Base-by-base conservation (phyloP, 1,140 invertebrate genomes). In the Caenorhabditis briggsae region DNA sequence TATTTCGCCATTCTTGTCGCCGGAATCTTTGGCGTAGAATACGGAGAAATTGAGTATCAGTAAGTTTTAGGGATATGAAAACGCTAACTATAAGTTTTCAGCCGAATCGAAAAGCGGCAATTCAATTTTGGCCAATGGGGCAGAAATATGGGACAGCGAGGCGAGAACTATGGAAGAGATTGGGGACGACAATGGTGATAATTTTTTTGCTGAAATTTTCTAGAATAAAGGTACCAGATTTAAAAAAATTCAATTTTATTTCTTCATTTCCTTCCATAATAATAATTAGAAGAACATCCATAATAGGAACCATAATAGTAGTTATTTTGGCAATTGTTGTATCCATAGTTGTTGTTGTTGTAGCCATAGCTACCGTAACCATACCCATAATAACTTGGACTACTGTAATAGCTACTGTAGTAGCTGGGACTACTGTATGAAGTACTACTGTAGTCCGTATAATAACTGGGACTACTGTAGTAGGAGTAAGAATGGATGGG, bases 111-210 rank as follows among this genome's bases (percentile, higher is more conserved):
- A 8, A 70, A 70, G 14, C 64, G 64, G 5, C 64, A 70, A 12
- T 70, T 70, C 64, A 70, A 70, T 18, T 70, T 43, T 18, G 64
- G 64, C 11, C 33, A n/a, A 46, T 70, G 64, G 64, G 64, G 64
- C 11, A 33, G 64, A 18, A 43, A 70, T 2, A 46, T 70, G 1
- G 64, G 64, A 46, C 64, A 70, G 16, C 64, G 64, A 5, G 43
- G 64, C 0, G 64, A 70, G 64, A 70, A 70, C 18, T 70, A 70
- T n/a, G 64, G 64, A 46, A 43, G 64, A 46, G 33, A 9, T 46
- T 70, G 64, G 64, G 64, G 64, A 70, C 33, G 46, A n/a, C 64
- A 70, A 23, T 70, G 64, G 64, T 70, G 64, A 70, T 70, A 33
- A 53, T 12, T n/a, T 58, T 58, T 58, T n/a, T 14, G 56, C 16